Conservation (phyloP, 2,888 invertebrate genomes). For the Heteropelma amictum region DNA sequence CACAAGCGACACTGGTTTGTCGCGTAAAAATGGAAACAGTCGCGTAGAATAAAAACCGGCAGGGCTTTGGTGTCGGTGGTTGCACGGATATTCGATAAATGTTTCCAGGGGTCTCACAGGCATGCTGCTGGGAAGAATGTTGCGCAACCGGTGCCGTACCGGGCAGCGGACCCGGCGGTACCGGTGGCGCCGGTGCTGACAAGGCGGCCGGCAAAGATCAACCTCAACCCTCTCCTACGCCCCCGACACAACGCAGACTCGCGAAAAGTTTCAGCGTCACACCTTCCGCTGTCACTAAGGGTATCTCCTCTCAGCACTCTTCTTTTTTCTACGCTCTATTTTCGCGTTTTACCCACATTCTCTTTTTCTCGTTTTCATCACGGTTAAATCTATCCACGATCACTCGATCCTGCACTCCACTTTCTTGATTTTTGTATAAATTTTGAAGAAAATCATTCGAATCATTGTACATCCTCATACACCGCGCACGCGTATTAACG, state of each 20-base stretch:
- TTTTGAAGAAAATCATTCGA: too few relatives aligned
- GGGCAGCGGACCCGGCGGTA: slow-evolving; percentile 65
- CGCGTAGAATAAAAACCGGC: too few relatives aligned
- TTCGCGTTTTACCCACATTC: slow-evolving; percentile 21
- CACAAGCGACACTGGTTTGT: background rate
- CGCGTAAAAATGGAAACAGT: too few relatives aligned
- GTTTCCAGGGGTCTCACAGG: slow-evolving; percentile 74
- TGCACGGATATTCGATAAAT: slow-evolving; percentile 64
- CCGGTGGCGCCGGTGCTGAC: slow-evolving; percentile 72
- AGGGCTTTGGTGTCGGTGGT: slow-evolving; percentile 66
- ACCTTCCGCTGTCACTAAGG: slow-evolving; percentile 84
- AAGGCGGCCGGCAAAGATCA: slow-evolving; percentile 72
- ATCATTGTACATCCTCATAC: too few relatives aligned
- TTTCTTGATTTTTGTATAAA: too few relatives aligned
- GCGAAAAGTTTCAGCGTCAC: slow-evolving; percentile 96
- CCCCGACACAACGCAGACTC: slow-evolving; percentile 91
- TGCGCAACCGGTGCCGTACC: slow-evolving; percentile 71
- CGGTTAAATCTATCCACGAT: too few relatives aligned
- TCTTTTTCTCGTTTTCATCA: slow-evolving; percentile 5
- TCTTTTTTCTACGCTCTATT: slow-evolving; percentile 24
- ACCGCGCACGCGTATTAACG: too few relatives aligned
- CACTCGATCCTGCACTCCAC: too few relatives aligned
- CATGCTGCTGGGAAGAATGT: slow-evolving; percentile 77
- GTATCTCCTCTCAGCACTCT: slow-evolving; percentile 74
- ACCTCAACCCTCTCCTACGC: slow-evolving; percentile 86